Conservation (phyloP, 2,113 vertebrate genomes). For the Cephalophus harveyi region DNA sequence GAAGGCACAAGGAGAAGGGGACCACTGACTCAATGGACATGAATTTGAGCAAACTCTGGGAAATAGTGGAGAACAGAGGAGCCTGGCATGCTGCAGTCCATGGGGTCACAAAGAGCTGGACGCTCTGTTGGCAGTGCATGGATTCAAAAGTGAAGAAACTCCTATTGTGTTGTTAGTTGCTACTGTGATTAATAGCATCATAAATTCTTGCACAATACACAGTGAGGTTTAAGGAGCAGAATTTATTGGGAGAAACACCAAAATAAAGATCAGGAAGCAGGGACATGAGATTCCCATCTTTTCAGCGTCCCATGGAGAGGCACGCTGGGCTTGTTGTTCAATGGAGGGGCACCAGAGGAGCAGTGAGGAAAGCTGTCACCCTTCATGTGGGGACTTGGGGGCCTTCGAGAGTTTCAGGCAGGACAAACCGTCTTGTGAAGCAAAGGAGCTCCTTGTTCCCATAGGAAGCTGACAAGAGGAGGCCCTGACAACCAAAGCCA, state of each 20-base stretch:
- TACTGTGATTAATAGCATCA: neutral
- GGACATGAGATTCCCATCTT: neutral
- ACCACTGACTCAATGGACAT: neutral
- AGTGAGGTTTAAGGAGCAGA: neutral
- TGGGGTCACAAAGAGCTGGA: neutral
- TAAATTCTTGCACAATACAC: neutral
- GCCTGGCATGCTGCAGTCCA: neutral
- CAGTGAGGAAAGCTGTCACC: neutral
- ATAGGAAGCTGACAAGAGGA: neutral
- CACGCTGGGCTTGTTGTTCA: neutral
- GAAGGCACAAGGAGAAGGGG: neutral
- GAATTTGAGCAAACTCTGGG: neutral
- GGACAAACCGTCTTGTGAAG: neutral
- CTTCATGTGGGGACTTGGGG: accelerated
- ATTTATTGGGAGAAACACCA: neutral
- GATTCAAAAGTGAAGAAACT: neutral
- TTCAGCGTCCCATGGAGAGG: neutral
- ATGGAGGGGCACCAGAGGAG: neutral
- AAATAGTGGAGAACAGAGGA: neutral
- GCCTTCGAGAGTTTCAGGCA: neutral
- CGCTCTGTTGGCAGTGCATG: neutral
- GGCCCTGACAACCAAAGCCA: neutral
- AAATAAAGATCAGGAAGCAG: neutral
- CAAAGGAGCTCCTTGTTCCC: neutral
- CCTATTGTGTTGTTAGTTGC: neutral